Evolutionary conservation across 2,113 vertebrate species (phyloP).

Genomic region (Thinocorus orbignyianus): DNA sequence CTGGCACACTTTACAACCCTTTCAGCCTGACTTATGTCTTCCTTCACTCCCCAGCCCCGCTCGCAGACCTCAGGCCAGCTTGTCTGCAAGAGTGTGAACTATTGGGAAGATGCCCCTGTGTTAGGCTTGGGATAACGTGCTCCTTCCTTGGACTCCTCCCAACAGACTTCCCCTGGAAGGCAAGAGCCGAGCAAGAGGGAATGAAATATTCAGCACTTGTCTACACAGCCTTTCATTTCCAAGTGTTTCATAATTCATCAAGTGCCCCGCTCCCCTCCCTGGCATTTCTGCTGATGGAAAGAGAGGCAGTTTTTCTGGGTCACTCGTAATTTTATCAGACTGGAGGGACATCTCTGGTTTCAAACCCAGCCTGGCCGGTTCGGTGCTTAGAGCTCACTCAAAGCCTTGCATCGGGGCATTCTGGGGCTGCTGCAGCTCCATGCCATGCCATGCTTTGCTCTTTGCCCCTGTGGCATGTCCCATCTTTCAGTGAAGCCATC

Average conservation of each 20-base stretch:
- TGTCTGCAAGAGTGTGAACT: background rate
- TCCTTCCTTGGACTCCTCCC: background rate
- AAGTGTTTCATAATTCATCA: slow-evolving; percentile 34
- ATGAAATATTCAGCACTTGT: slow-evolving; percentile 41
- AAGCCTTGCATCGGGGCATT: fast-evolving
- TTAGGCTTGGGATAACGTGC: background rate
- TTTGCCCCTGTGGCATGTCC: fast-evolving
- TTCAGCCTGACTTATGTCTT: background rate
- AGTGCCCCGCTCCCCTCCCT: background rate
- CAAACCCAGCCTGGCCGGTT: background rate
- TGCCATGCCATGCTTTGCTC: fast-evolving
- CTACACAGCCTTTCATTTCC: background rate
- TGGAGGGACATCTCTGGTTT: background rate
- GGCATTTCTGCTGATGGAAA: background rate
- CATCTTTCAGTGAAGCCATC: fast-evolving
- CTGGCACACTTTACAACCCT: background rate
- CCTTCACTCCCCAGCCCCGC: background rate
- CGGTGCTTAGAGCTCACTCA: fast-evolving
- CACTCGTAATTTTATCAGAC: background rate
- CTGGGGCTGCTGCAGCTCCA: fast-evolving
- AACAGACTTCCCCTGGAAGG: background rate
- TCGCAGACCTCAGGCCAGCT: fast-evolving
- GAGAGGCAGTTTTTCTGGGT: slow-evolving; percentile 37
- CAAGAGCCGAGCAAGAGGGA: background rate
- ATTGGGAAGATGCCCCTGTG: background rate